Percentiles rank a stretch among this genome's conserved stretches.
Conservation (phyloP, 2,888 invertebrate species). For the Stratiomys singularior region DNA sequence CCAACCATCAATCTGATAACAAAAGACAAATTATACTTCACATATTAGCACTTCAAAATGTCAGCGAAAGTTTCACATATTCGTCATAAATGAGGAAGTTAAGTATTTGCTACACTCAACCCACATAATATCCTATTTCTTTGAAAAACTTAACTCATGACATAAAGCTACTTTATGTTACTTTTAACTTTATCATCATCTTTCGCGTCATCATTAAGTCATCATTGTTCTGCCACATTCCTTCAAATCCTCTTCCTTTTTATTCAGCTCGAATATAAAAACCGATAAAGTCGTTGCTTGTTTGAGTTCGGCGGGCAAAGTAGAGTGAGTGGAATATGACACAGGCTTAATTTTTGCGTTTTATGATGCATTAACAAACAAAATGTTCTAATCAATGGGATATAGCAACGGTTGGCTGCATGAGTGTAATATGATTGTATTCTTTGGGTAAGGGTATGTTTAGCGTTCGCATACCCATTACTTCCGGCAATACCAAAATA, state of each 20-base stretch:
- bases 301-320: neutral
- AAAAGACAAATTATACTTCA: neutral
- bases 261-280: neutral
- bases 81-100: no score
- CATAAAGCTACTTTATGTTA: conserved; percentile 38
- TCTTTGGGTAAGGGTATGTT: no score
- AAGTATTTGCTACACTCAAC: neutral
- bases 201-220: conserved; percentile 7
- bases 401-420: neutral
- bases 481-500: no score
- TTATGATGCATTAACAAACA: conserved; percentile 29
- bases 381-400: neutral
- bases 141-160: conserved; percentile 16
- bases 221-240: neutral
- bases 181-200: conserved; percentile 43
- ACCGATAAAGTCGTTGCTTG: neutral
- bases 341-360: conserved; percentile 44
- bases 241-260: neutral
- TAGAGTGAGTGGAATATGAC: conserved; percentile 36
- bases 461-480: no score
- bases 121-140: conserved; percentile 18
- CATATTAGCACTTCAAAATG: conserved; percentile 27
- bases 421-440: neutral
- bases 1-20: no score
- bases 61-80: neutral